phyloP scores from a whole-genome alignment of 2,888 invertebrate species.

The Ophion costatus region DNA sequence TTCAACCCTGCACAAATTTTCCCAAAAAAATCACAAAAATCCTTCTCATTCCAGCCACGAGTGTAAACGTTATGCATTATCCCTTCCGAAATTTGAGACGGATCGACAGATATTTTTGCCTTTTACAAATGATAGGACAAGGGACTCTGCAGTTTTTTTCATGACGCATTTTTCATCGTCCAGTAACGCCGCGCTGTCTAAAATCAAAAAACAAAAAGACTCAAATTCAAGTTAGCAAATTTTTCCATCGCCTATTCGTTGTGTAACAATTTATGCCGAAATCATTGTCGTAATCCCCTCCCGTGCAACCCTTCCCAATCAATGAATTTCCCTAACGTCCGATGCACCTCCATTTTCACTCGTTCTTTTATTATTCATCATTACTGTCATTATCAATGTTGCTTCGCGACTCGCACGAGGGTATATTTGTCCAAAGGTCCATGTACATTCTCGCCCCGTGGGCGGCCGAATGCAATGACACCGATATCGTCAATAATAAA shows the following conservation, averaged over 20 bases:
- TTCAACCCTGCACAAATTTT: too few species aligned
- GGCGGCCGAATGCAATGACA: conserved; percentile 27
- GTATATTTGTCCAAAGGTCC: conserved; percentile 58
- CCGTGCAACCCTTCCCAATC: too few species aligned
- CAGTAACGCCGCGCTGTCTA: conserved; percentile 82
- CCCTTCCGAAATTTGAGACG: too few species aligned
- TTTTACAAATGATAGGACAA: conserved; percentile 46
- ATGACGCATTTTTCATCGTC: conserved; percentile 82
- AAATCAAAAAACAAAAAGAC: conserved; percentile 74
- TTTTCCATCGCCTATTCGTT: conserved; percentile 83
- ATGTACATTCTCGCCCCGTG: conserved; percentile 51
- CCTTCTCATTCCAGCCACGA: too few species aligned
- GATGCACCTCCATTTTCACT: conserved; percentile 79
- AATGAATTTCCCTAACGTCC: conserved; percentile 76
- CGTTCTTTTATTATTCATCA: conserved; percentile 69
- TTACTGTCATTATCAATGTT: conserved; percentile 25
- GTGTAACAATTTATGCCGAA: conserved; percentile 83
- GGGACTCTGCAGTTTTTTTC: conserved; percentile 55
- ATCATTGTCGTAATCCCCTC: conserved; percentile 66
- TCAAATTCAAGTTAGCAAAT: conserved; percentile 83
- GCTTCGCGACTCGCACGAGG: conserved; percentile 52
- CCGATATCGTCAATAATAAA: conserved; percentile 61
- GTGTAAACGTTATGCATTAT: too few species aligned
- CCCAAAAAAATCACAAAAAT: too few species aligned
- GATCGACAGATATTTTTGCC: neutral